These are phyloP conservation scores for Drosophila bunnanda DNA, from an alignment of 2,888 invertebrate genomes.

Conservation along the genomic window DNA sequence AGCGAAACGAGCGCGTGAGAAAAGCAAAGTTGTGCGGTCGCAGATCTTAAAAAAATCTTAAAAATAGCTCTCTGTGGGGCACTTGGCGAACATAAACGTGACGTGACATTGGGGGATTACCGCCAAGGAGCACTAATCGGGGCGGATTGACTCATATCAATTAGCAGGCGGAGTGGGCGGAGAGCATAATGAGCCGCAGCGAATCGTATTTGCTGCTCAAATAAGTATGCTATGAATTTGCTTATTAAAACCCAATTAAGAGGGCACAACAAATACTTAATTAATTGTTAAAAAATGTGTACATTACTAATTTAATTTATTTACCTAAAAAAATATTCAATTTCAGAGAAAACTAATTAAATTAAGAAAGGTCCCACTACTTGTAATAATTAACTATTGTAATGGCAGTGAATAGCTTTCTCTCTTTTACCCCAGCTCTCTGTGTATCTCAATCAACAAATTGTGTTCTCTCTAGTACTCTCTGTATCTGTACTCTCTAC, in stretches of 20 bases:
- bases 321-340: no score
- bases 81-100: constrained; percentile 19
- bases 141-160: constrained; percentile 28
- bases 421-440: no score
- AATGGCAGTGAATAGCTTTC: no score
- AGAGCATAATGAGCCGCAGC: constrained; percentile 1
- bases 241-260: neutral
- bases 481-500: no score
- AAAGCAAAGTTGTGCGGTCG: constrained; percentile 55
- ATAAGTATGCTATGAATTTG: constrained; percentile 44
- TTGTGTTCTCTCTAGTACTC: no score
- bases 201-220: constrained; percentile 3
- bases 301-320: no score
- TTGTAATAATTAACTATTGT: no score
- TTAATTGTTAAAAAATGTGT: neutral
- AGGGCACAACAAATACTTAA: neutral
- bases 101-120: constrained; percentile 42
- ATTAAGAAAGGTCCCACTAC: no score
- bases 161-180: constrained; percentile 3
- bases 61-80: constrained; percentile 32
- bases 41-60: constrained; percentile 42
- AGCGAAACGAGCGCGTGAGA: constrained; percentile 75
- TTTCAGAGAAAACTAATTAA: no score
- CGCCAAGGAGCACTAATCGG: constrained; percentile 24
- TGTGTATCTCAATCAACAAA: no score